Evolutionary conservation across 1,140 invertebrate genomes (phyloP).

Genomic region (Brachionus rotundiformis): DNA sequence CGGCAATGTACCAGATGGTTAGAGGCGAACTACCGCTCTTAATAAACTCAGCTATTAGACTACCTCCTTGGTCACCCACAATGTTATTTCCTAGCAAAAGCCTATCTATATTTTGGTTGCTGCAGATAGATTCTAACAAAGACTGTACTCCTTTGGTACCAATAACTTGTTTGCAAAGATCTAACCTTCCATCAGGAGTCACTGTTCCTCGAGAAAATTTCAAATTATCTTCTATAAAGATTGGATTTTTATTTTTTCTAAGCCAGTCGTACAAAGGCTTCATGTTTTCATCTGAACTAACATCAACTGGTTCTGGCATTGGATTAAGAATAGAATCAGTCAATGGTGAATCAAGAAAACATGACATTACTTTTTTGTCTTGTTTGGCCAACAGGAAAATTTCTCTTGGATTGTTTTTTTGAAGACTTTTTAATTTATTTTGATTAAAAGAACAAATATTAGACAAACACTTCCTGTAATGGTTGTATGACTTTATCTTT

Average conservation of each 20-base stretch:
- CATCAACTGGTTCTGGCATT: constrained; percentile 36
- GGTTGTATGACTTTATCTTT: constrained; percentile 39
- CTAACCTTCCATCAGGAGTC: constrained; percentile 34
- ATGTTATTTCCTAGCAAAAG: constrained; percentile 51
- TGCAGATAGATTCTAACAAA: constrained; percentile 12
- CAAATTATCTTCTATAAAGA: not conserved
- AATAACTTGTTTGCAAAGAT: constrained; percentile 51
- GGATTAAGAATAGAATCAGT: constrained; percentile 45
- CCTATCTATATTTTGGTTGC: constrained; percentile 3
- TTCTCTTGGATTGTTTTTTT: not conserved
- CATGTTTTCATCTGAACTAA: constrained; percentile 15
- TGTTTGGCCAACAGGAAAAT: not conserved
- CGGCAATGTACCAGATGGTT: constrained; percentile 47
- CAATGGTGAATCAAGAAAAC: not conserved
- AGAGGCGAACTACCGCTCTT: not conserved
- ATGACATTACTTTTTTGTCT: not conserved
- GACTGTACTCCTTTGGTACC: constrained; percentile 40
- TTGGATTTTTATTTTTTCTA: not conserved
- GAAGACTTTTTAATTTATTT: not conserved
- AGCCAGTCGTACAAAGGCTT: constrained; percentile 40
- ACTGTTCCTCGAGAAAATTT: constrained; percentile 30
- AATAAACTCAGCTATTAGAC: constrained; percentile 35
- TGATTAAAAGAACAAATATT: not conserved
- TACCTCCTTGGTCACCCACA: not conserved
- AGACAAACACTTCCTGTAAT: constrained; percentile 9